phyloP scores from a whole-genome alignment of 2,888 invertebrate genomes.

The Horisme vitalbata region DNA sequence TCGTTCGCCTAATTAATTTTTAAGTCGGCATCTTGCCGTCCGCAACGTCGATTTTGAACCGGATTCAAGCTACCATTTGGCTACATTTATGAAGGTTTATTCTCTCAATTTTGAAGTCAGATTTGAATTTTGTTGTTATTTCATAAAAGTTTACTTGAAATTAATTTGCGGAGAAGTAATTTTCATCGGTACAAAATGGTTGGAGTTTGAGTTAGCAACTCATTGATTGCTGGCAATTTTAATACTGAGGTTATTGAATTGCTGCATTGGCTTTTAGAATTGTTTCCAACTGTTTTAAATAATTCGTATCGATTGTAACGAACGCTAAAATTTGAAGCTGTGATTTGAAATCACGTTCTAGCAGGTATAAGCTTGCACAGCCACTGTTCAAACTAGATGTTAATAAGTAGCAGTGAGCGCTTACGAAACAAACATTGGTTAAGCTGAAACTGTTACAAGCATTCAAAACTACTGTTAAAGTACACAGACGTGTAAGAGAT shows the following conservation, averaged over 20 bases:
- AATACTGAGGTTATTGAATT: constrained; percentile 13
- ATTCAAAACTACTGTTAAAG: constrained; percentile 21
- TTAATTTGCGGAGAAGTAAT: constrained; percentile 41
- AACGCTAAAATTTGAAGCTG: not conserved
- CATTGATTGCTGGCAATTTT: constrained; percentile 20
- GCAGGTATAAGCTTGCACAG: constrained; percentile 5
- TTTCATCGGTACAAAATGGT: constrained; percentile 17
- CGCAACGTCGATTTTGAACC: constrained; percentile 63
- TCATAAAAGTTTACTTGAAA: constrained; percentile 45
- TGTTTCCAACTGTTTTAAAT: constrained; percentile 1
- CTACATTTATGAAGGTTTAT: constrained; percentile 56
- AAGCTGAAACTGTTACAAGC: constrained; percentile 19
- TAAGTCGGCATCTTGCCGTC: constrained; percentile 72
- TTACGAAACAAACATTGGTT: constrained; percentile 15
- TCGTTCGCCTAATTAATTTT: constrained; percentile 83
- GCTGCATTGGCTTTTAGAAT: constrained; percentile 12
- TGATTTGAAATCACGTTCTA: constrained; percentile 9
- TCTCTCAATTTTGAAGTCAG: constrained; percentile 50
- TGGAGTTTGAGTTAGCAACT: constrained; percentile 21
- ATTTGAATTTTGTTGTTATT: constrained; percentile 52
- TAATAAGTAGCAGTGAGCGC: constrained; percentile 15
- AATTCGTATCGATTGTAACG: not conserved
- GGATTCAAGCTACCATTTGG: constrained; percentile 70
- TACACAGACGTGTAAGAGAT: constrained; percentile 29
- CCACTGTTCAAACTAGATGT: constrained; percentile 14